A percentile compares a stretch with the other conserved stretches of the same genome.
Conservation (phyloP, 1,140 invertebrate species). For the Doryteuthis pealeii region DNA sequence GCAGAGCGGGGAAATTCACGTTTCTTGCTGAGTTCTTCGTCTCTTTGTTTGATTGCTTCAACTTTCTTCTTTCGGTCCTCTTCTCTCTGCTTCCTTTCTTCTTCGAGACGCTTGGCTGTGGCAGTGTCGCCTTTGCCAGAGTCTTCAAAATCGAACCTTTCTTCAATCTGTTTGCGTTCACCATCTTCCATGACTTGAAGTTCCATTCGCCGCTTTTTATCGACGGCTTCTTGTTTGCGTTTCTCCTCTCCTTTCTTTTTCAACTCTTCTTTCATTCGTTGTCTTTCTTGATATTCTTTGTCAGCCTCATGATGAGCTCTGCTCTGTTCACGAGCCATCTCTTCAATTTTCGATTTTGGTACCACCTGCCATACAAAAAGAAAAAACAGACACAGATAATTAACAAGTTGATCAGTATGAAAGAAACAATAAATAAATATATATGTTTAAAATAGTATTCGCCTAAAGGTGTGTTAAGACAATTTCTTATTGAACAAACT, state of each 20-base stretch:
- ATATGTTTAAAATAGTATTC: too few relatives aligned
- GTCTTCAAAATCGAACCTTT: conserved; percentile 1
- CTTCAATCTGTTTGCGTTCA: background rate
- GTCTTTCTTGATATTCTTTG: background rate
- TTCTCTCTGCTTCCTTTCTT: background rate
- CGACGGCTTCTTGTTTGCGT: background rate
- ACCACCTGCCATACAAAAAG: background rate
- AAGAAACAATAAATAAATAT: too few relatives aligned
- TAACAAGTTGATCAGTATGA: too few relatives aligned
- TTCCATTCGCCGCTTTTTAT: background rate
- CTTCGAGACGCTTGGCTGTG: background rate
- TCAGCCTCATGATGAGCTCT: background rate
- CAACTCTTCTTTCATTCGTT: background rate
- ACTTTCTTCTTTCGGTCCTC: background rate
- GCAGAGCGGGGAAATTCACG: background rate
- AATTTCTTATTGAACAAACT: too few relatives aligned
- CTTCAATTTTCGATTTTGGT: background rate
- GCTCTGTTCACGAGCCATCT: background rate
- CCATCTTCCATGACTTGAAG: conserved; percentile 4
- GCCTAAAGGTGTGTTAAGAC: too few relatives aligned
- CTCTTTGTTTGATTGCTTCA: background rate
- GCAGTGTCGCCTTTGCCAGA: background rate
- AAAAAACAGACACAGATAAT: too few relatives aligned
- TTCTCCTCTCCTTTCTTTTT: background rate
- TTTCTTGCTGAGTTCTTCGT: background rate